A percentile compares a stretch with the other conserved stretches of the same genome.
Conservation (phyloP, 2,888 invertebrate genomes). For the Melieria omissa region DNA sequence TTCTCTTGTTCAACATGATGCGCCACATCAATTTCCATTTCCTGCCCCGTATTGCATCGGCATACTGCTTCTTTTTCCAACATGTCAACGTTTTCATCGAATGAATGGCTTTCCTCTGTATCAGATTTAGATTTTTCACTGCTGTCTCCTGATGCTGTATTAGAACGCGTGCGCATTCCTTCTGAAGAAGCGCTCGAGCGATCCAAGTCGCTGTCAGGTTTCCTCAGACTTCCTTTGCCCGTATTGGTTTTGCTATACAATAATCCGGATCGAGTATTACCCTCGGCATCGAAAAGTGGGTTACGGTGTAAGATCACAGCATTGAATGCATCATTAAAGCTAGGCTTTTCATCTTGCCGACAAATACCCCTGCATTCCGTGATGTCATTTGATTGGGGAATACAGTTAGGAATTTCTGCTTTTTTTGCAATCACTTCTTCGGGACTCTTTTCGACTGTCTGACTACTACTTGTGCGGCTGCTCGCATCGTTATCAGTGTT, state of each 20-base stretch:
- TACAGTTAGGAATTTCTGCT: conserved; percentile 9
- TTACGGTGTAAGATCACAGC: conserved; percentile 37
- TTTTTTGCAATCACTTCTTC: not conserved
- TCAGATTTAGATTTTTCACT: conserved; percentile 19
- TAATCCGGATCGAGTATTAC: conserved; percentile 27
- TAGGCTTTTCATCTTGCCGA: conserved; percentile 3
- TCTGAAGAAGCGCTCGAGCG: conserved; percentile 6
- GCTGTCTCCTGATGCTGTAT: not conserved
- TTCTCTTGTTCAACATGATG: too few species aligned
- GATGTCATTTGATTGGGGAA: not conserved
- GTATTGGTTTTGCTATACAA: not conserved
- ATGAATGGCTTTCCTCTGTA: conserved; percentile 33
- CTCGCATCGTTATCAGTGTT: conserved; percentile 9
- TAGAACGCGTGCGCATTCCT: not conserved
- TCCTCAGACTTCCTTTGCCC: not conserved
- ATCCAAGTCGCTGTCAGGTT: not conserved
- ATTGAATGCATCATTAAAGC: conserved; percentile 10
- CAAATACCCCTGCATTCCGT: not conserved
- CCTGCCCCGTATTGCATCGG: too few species aligned
- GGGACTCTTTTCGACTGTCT: not conserved
- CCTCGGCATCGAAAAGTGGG: conserved; percentile 32
- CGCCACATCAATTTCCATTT: too few species aligned
- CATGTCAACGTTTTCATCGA: conserved; percentile 18
- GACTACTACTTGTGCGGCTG: not conserved
- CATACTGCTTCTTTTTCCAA: too few species aligned